These are phyloP conservation scores for Cryptotermes secundus DNA, from an alignment of 1,140 invertebrate genomes.

Conservation along the genomic window DNA sequence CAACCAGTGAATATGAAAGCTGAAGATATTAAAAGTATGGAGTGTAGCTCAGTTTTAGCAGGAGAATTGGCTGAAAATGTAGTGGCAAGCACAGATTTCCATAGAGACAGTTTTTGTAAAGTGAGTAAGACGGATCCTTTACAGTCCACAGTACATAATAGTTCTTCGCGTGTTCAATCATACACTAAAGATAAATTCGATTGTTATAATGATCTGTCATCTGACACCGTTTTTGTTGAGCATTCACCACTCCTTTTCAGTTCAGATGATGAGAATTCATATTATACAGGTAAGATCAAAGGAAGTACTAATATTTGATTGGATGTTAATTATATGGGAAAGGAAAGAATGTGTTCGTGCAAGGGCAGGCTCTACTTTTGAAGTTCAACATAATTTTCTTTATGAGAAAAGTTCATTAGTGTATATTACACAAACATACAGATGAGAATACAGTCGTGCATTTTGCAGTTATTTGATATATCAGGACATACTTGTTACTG, in stretches of 20 bases:
- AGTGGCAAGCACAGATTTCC: background rate
- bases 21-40: background rate
- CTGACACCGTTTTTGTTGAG: background rate
- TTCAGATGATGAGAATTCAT: slow-evolving; percentile 25
- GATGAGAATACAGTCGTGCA: too few species aligned
- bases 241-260: slow-evolving; percentile 22
- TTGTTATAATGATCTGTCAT: background rate
- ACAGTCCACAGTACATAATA: background rate
- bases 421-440: too few species aligned
- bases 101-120: background rate
- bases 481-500: too few species aligned
- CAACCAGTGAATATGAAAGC: background rate
- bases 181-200: background rate
- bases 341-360: too few species aligned
- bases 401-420: too few species aligned
- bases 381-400: too few species aligned
- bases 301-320: too few species aligned
- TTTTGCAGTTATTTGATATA: too few species aligned
- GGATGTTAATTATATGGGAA: too few species aligned
- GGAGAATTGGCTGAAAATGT: background rate
- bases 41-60: background rate
- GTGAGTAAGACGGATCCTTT: background rate
- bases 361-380: too few species aligned
- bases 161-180: background rate
- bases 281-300: background rate